Conservation (phyloP, 2,113 vertebrate species). For the Camelus dromedarius region DNA sequence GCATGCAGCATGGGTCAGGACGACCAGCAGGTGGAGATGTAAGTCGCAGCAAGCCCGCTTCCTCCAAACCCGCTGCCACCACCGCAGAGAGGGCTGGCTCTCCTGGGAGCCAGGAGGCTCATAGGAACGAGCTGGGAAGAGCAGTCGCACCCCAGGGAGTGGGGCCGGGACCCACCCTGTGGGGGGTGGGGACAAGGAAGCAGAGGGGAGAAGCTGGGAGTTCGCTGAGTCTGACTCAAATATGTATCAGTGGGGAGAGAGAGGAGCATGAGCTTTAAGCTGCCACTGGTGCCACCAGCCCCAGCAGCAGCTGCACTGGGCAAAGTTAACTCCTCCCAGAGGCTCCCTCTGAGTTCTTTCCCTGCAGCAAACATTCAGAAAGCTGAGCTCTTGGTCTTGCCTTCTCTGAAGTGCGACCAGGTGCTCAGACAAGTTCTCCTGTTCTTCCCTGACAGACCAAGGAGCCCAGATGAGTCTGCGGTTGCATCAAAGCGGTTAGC, state of each 20-base stretch:
- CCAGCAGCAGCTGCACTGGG: fast-evolving
- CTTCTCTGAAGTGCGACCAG: neutral
- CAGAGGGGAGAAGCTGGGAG: neutral
- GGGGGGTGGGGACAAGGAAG: neutral
- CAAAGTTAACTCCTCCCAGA: neutral
- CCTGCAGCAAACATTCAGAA: neutral
- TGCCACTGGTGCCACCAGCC: neutral
- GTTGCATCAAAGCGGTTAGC: neutral
- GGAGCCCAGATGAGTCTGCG: neutral
- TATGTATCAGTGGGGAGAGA: neutral
- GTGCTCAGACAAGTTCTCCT: neutral
- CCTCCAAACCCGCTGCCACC: neutral
- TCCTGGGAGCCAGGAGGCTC: neutral
- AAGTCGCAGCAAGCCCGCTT: neutral
- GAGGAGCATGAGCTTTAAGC: neutral
- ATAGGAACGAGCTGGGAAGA: neutral
- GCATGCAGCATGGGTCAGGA: constrained; percentile 67
- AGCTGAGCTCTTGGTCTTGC: neutral
- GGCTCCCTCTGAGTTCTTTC: neutral
- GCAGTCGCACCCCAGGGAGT: neutral
- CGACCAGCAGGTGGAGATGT: constrained; percentile 79
- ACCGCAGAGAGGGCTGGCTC: neutral
- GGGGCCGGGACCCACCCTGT: neutral
- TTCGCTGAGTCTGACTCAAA: neutral
- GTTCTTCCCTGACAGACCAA: neutral